A percentile compares a stretch with the other conserved stretches of the same genome.
phyloP scores from a whole-genome alignment of 2,888 invertebrate species.

The Agrochola lota region DNA sequence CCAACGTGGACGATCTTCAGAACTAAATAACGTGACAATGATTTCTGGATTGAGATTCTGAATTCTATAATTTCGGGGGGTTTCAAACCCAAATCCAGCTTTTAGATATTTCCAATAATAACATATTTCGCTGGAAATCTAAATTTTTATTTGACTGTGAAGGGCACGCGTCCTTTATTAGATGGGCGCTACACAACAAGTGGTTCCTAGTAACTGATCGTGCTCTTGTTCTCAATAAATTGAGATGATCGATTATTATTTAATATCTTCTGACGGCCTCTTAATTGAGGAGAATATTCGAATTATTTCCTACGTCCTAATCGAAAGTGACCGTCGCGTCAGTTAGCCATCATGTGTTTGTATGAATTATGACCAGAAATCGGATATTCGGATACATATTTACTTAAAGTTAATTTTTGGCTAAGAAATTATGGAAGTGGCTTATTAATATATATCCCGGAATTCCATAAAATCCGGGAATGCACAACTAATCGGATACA shows the following conservation, averaged over 20 bases:
- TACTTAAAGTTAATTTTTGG: too few species aligned
- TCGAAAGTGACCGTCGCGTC: too few species aligned
- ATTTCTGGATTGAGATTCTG: not conserved
- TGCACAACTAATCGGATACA: too few species aligned
- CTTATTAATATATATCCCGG: too few species aligned
- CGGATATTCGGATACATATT: too few species aligned
- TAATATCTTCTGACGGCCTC: not conserved
- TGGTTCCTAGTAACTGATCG: not conserved
- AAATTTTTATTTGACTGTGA: too few species aligned
- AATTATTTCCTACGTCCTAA: not conserved
- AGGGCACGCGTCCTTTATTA: not conserved
- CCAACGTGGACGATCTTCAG: not conserved
- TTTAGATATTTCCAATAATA: not conserved
- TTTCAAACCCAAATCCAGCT: too few species aligned
- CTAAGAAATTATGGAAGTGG: too few species aligned
- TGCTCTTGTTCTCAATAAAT: slow-evolving; percentile 6
- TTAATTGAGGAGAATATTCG: not conserved
- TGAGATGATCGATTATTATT: slow-evolving; percentile 7
- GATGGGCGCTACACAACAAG: slow-evolving; percentile 1
- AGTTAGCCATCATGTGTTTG: too few species aligned
- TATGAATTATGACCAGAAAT: too few species aligned
- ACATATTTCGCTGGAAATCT: not conserved
- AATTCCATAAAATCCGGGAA: too few species aligned
- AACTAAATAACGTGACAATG: not conserved
- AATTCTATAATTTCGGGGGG: not conserved